Conservation (phyloP, 1,140 invertebrate species). For the Trichomalopsis sarcophagae region DNA sequence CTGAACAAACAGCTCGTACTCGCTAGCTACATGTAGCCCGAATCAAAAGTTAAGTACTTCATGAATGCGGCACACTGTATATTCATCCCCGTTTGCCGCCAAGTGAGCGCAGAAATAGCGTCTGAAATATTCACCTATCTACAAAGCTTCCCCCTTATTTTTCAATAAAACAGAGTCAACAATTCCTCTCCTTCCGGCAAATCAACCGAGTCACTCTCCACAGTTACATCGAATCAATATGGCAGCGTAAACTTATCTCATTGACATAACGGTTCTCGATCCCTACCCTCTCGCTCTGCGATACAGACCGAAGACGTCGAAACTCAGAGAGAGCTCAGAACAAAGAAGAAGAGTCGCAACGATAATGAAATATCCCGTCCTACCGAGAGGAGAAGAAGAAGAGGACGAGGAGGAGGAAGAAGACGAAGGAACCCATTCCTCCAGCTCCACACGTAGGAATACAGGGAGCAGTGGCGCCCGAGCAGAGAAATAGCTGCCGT, state of each 20-base stretch:
- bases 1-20: neutral
- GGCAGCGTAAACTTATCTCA: constrained; percentile 61
- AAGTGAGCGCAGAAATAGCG: too few species aligned
- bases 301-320: constrained; percentile 25
- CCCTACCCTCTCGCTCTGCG: neutral
- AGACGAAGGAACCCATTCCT: constrained; percentile 30
- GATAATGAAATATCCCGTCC: constrained; percentile 52
- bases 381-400: neutral
- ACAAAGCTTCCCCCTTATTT: neutral
- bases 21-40: neutral
- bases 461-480: neutral
- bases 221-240: constrained; percentile 57
- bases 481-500: constrained; percentile 54
- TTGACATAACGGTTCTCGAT: constrained; percentile 57
- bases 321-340: constrained; percentile 33
- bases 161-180: constrained; percentile 1
- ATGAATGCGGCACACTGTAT: too few species aligned
- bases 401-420: neutral
- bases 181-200: neutral
- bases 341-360: constrained; percentile 36
- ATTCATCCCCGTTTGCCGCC: too few species aligned
- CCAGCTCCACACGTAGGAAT: constrained; percentile 13
- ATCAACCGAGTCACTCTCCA: neutral
- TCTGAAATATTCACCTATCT: too few species aligned
- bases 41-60: neutral